Conservation (phyloP, 1,140 invertebrate genomes). For the Sipha flava region DNA sequence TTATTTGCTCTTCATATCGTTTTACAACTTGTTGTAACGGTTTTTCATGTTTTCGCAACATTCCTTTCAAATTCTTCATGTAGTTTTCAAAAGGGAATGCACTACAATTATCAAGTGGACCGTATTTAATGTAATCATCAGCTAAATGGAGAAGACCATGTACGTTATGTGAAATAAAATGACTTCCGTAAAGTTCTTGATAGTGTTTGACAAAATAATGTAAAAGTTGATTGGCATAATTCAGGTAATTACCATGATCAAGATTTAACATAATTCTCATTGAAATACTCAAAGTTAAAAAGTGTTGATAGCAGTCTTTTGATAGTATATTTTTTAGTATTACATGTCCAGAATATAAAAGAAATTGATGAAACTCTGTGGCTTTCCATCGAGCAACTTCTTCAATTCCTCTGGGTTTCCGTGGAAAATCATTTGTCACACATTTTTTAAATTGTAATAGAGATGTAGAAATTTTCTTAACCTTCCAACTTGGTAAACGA, state of each 20-base stretch:
- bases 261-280: neutral
- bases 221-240: neutral
- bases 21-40: neutral
- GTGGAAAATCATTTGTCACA: slow-evolving; percentile 38
- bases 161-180: neutral
- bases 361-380: slow-evolving; percentile 41
- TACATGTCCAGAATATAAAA: slow-evolving; percentile 41
- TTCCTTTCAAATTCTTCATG: neutral
- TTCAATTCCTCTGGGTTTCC: slow-evolving; percentile 38
- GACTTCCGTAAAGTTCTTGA: neutral
- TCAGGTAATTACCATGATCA: neutral
- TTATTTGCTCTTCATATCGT: neutral
- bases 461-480: neutral
- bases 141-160: neutral
- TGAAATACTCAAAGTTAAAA: neutral
- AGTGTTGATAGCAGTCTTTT: neutral
- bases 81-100: neutral
- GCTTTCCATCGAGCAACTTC: slow-evolving; percentile 41
- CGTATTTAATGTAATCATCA: neutral
- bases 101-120: neutral
- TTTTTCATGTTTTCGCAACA: neutral
- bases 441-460: neutral
- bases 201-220: neutral
- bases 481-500: neutral
- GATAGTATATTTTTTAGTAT: slow-evolving; percentile 34